Evolutionary conservation across 1,140 invertebrate species (phyloP), one percentile per base, ranked within the genome.

Genomic region (Drosophila pruinosa): DNA sequence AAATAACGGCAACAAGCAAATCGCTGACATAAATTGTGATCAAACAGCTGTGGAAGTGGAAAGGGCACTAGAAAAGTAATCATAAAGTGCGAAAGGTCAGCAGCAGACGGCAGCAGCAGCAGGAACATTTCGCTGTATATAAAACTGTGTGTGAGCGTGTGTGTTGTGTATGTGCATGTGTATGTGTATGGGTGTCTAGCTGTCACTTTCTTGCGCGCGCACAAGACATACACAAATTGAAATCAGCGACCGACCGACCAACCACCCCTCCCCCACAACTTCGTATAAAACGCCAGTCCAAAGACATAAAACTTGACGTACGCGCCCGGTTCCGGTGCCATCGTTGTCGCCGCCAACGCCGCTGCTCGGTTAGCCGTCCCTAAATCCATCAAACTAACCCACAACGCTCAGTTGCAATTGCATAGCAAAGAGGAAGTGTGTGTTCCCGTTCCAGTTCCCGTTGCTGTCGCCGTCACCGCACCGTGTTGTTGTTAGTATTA

Each of bases 21-120:
- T 12, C 31, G 54, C 43, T 53, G 57, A 41, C 48, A 53, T 22
- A 36, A 61, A 68, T 72, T 68, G 74, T 74, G 65, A 65, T 57
- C 31, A 53, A 72, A 62, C 65, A 74, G 67, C 69, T 75, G 72
- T 78, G 68, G 58, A 52, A 59, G 71, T 74, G 57, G 52, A 65
- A 75, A 73, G 68, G 63, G 53, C 34, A 78, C 63, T 50, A 76
- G 64, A 74, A 89, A 89, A 78, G 67, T 78, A 76, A 81, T 72
- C 78, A 75, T 71, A 89, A 78, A 89, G 79, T 89, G 79, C 54
- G 77, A 89, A 89, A 85, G 83, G 83, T 89, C 85, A 89, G 85
- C 83, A 71, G 71, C 24, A 36, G 45, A 28, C 39, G 10, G 45
- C 53, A 70, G 61, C 26, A 76, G 41, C 57, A 75, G 73, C 56